phyloP scores from a whole-genome alignment of 2,113 vertebrate species.

The Gadus chalcogrammus region DNA sequence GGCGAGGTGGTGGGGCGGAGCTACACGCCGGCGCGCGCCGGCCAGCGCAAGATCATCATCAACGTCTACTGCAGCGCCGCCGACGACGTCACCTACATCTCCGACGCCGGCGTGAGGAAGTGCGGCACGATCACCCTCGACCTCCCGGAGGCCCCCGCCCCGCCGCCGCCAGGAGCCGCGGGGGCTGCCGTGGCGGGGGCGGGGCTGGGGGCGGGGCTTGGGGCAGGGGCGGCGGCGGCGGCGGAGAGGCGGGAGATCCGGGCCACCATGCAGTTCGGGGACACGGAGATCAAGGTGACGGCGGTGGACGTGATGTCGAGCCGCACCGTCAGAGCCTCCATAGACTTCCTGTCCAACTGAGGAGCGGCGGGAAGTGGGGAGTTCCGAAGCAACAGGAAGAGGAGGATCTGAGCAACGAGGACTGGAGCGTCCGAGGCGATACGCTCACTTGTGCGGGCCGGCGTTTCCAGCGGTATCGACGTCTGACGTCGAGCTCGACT shows the following conservation, averaged over 20 bases:
- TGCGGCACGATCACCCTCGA: constrained; percentile 90
- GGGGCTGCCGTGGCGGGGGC: constrained; percentile 1
- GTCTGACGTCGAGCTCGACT: no score
- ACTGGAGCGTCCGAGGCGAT: neutral
- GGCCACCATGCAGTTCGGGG: constrained; percentile 93
- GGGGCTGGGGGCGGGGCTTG: neutral
- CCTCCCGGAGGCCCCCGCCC: constrained; percentile 58
- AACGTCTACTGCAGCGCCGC: constrained; percentile 88
- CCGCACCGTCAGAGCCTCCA: constrained; percentile 80
- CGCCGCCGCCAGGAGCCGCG: constrained; percentile 11
- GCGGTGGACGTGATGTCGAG: constrained; percentile 84
- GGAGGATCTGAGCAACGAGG: neutral
- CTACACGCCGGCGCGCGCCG: constrained; percentile 86
- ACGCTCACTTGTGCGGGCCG: neutral
- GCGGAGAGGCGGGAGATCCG: constrained; percentile 84
- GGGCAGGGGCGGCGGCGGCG: constrained; percentile 2
- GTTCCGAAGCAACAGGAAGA: neutral
- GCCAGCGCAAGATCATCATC: constrained; percentile 91
- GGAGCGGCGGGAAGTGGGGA: constrained; percentile 6
- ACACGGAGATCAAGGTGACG: constrained; percentile 93
- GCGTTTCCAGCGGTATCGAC: neutral
- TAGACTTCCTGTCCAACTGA: constrained; percentile 95
- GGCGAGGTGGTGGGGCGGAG: constrained; percentile 89
- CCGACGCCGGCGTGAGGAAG: constrained; percentile 86
- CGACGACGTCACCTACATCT: constrained; percentile 88